Evolutionary conservation across 2,888 invertebrate species (phyloP).

Genomic region (Rhabditophanes sp.): DNA sequence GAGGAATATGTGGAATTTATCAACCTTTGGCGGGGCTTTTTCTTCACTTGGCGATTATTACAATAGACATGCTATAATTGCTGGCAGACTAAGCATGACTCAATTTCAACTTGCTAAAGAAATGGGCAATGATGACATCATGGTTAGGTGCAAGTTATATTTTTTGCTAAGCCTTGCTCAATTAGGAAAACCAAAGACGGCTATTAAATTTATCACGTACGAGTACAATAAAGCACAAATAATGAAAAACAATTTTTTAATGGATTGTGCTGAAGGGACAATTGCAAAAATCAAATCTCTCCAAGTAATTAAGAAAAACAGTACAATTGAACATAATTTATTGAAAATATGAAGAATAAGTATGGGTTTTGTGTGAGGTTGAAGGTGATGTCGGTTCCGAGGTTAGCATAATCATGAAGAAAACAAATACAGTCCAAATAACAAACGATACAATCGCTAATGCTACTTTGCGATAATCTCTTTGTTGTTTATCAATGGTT

Average conservation of each 20-base stretch:
- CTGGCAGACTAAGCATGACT: conserved; percentile 53
- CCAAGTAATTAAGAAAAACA: no score
- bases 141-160: conserved; percentile 68
- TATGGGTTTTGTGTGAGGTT: no score
- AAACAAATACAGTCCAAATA: no score
- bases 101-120: conserved; percentile 66
- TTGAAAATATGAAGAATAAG: no score
- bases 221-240: conserved; percentile 3
- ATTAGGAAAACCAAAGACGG: conserved; percentile 52
- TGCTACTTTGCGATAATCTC: no score
- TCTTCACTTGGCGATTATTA: conserved; percentile 13
- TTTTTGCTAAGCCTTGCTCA: conserved; percentile 73
- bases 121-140: conserved; percentile 64
- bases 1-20: conserved; percentile 10
- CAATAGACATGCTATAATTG: conserved; percentile 60
- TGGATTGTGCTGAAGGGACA: conserved; percentile 10
- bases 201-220: conserved; percentile 9
- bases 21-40: conserved; percentile 11
- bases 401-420: no score
- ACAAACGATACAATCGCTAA: no score
- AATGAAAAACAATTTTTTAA: conserved; percentile 6
- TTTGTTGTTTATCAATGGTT: no score
- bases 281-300: conserved; percentile 9
- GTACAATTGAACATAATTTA: no score
- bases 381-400: no score